Evolutionary conservation across 2,888 invertebrate species (phyloP).

Genomic region (Coelinius sp.): DNA sequence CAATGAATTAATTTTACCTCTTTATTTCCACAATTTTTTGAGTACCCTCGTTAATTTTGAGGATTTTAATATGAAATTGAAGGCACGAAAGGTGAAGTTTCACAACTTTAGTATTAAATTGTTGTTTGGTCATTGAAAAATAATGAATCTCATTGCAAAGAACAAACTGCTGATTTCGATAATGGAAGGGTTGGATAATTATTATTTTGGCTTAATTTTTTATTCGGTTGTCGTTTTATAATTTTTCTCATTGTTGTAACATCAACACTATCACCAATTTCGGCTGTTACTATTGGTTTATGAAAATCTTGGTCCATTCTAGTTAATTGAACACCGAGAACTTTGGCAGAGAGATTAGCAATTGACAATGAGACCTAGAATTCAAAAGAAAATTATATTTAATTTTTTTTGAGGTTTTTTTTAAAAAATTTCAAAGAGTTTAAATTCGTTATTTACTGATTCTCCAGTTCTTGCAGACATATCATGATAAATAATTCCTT

Average conservation of each 20-base stretch:
- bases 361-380: slow-evolving; percentile 77
- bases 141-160: slow-evolving; percentile 70
- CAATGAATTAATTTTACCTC: not conserved
- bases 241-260: slow-evolving; percentile 59
- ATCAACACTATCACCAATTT: slow-evolving; percentile 72
- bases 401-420: no score
- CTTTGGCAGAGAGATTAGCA: slow-evolving; percentile 80
- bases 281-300: slow-evolving; percentile 78
- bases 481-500: slow-evolving; percentile 75
- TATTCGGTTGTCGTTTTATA: slow-evolving; percentile 62
- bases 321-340: slow-evolving; percentile 77
- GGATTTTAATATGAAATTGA: not conserved
- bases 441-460: no score
- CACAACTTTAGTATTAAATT: not conserved
- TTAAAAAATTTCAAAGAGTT: no score
- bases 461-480: slow-evolving; percentile 83
- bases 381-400: slow-evolving; percentile 56
- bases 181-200: slow-evolving; percentile 55
- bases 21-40: not conserved
- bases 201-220: slow-evolving; percentile 56
- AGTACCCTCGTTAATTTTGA: not conserved
- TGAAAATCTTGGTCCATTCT: slow-evolving; percentile 79
- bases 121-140: not conserved
- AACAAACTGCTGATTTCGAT: slow-evolving; percentile 73
- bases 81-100: not conserved